These are phyloP conservation scores for Bombyx huttoni DNA, from an alignment of 2,888 invertebrate species.

Conservation along the genomic window DNA sequence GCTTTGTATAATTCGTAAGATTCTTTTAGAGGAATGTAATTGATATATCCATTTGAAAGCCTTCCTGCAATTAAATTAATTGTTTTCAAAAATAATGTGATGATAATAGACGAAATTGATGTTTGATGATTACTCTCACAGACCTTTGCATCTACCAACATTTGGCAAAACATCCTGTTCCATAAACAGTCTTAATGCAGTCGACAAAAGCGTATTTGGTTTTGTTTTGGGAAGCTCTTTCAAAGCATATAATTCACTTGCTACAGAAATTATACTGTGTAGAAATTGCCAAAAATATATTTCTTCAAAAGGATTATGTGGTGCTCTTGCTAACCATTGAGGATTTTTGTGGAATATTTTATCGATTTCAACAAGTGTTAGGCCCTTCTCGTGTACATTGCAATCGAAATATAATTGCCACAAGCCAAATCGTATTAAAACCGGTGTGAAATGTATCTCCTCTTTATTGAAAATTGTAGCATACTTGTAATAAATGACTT, in stretches of 20 bases:
- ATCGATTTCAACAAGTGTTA: slow-evolving; percentile 68
- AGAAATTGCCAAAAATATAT: slow-evolving; percentile 76
- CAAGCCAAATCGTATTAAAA: slow-evolving; percentile 66
- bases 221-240: slow-evolving; percentile 33
- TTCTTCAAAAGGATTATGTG: slow-evolving; percentile 72
- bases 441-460: slow-evolving; percentile 40
- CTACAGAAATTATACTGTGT: slow-evolving; percentile 65
- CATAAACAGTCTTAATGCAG: slow-evolving; percentile 66
- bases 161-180: slow-evolving; percentile 55
- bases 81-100: neutral
- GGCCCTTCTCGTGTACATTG: slow-evolving; percentile 53
- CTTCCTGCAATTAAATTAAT: slow-evolving; percentile 23
- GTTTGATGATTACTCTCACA: neutral
- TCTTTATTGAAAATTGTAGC: slow-evolving; percentile 54
- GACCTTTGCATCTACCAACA: slow-evolving; percentile 48
- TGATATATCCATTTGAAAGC: slow-evolving; percentile 36
- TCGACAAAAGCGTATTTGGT: slow-evolving; percentile 61
- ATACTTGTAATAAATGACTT: slow-evolving; percentile 64
- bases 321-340: slow-evolving; percentile 47
- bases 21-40: slow-evolving; percentile 49
- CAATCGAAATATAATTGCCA: slow-evolving; percentile 76
- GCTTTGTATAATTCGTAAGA: slow-evolving; percentile 52
- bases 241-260: slow-evolving; percentile 57
- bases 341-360: slow-evolving; percentile 55
- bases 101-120: neutral